phyloP scores from a whole-genome alignment of 2,888 invertebrate species.

The Metalampra italica region DNA sequence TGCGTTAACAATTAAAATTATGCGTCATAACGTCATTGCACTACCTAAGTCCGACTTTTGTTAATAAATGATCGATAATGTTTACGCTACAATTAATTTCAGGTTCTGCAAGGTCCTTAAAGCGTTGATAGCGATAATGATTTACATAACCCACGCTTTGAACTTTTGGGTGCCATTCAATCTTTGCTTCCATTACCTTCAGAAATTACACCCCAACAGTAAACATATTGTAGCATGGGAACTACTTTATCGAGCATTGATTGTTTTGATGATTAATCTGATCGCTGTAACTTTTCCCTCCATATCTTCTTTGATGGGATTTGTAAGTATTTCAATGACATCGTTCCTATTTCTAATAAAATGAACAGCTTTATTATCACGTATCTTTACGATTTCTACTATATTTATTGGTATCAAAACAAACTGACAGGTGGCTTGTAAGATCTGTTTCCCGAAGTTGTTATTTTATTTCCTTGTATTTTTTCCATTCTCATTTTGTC shows the following conservation, averaged over 20 bases:
- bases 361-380: no score
- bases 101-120: conserved; percentile 50
- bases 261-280: conserved; percentile 29
- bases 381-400: no score
- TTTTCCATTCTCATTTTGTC: no score
- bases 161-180: conserved; percentile 64
- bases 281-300: conserved; percentile 49
- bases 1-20: no score
- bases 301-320: conserved; percentile 55
- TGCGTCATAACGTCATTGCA: no score
- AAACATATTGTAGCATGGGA: conserved; percentile 32
- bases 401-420: no score
- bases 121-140: conserved; percentile 46
- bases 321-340: conserved; percentile 45
- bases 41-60: no score
- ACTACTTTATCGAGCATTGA: conserved; percentile 36
- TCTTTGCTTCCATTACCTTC: conserved; percentile 46
- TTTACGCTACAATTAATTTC: conserved; percentile 8
- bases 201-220: conserved; percentile 16
- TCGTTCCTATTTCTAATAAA: no score
- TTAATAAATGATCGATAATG: no score
- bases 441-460: no score
- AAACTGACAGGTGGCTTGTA: no score
- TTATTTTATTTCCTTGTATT: no score
- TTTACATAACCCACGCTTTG: conserved; percentile 53